Conservation (phyloP, 2,888 invertebrate species). For the Tanypteryx hageni region DNA sequence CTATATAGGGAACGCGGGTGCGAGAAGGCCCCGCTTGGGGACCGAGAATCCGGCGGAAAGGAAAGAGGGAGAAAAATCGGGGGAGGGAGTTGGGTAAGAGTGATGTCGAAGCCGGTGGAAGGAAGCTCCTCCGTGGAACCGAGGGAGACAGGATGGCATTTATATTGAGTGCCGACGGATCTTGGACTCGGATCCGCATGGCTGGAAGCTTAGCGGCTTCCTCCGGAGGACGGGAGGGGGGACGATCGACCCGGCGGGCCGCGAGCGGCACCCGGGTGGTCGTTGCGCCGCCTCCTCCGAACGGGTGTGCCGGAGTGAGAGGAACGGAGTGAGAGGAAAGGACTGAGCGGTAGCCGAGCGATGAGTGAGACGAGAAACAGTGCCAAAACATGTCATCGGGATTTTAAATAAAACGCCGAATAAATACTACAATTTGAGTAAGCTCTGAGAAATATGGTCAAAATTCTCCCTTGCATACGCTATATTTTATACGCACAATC, state of each 20-base stretch:
- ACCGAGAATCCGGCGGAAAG: conserved; percentile 68
- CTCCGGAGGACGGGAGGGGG: conserved; percentile 66
- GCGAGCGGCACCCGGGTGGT: conserved; percentile 68
- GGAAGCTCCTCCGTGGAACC: conserved; percentile 11
- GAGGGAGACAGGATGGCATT: conserved; percentile 73
- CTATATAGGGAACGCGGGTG: conserved; percentile 74
- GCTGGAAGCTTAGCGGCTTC: conserved; percentile 74
- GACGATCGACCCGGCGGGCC: conserved; percentile 64
- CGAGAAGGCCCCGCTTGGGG: conserved; percentile 72
- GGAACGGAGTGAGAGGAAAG: not conserved
- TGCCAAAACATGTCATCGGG: too few relatives aligned
- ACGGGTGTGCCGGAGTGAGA: conserved; percentile 66
- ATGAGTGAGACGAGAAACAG: not conserved
- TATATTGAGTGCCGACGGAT: conserved; percentile 75
- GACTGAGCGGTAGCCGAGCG: not conserved
- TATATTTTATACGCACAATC: too few relatives aligned
- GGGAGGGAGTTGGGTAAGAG: conserved; percentile 63
- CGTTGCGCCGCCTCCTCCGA: conserved; percentile 43
- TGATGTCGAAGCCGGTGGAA: conserved; percentile 45
- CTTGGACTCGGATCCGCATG: conserved; percentile 72
- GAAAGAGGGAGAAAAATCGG: conserved; percentile 73
- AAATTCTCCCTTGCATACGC: too few relatives aligned
- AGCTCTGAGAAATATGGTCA: too few relatives aligned
- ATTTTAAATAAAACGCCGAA: too few relatives aligned
- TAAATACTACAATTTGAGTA: too few relatives aligned